Evolutionary conservation across 2,888 invertebrate species (phyloP).

Genomic region (Zonitis immaculata): DNA sequence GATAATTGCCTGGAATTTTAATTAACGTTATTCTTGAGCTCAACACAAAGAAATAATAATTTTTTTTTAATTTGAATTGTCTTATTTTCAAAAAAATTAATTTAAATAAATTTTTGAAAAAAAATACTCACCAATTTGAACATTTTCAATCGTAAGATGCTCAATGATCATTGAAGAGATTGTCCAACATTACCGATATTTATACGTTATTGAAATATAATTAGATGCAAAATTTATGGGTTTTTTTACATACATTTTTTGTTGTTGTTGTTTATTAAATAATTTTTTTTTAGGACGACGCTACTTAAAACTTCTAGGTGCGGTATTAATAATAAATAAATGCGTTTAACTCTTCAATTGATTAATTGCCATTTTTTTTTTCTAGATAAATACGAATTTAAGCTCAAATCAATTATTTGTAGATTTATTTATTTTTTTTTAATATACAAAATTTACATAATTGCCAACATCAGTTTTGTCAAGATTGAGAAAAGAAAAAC

Average conservation of each 20-base stretch:
- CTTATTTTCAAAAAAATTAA: too few relatives aligned
- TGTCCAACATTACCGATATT: neutral
- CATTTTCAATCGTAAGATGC: neutral
- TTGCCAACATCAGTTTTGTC: neutral
- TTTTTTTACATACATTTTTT: neutral
- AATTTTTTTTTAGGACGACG: neutral
- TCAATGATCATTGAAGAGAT: neutral
- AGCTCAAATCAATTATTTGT: too few relatives aligned
- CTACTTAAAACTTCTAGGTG: neutral
- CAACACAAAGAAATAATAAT: too few relatives aligned
- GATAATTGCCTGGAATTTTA: neutral
- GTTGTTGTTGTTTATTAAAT: neutral
- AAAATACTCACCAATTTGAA: neutral
- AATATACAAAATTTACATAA: neutral
- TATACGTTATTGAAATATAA: neutral
- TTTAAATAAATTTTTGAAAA: neutral
- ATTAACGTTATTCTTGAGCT: too few relatives aligned
- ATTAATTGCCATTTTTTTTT: too few relatives aligned
- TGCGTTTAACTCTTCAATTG: too few relatives aligned
- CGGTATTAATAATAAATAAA: neutral
- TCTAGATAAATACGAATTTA: too few relatives aligned
- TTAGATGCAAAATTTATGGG: neutral
- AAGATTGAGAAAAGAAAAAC: too few relatives aligned
- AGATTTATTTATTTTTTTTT: too few relatives aligned
- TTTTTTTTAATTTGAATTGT: too few relatives aligned